A percentile compares a stretch with the other conserved stretches of the same genome.
Evolutionary conservation across 1,140 invertebrate species (phyloP).

Genomic region (Battus philenor): DNA sequence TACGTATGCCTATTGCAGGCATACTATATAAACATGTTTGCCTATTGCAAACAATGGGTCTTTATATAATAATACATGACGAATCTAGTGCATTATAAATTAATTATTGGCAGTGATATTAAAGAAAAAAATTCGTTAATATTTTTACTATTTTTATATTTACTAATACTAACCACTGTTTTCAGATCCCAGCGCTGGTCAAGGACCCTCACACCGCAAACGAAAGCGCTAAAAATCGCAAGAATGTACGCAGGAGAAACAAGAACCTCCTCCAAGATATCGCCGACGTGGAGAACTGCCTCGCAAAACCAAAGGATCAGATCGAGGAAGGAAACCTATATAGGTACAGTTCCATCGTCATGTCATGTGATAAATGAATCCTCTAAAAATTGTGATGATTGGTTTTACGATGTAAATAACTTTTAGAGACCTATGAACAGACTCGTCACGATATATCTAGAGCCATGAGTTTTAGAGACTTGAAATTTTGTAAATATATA

Average conservation of each 20-base stretch:
- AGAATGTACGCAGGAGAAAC: conserved; percentile 34
- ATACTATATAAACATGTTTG: too few species aligned
- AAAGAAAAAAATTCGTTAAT: background rate
- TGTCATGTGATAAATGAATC: too few species aligned
- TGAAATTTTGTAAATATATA: too few species aligned
- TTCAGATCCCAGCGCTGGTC: conserved; percentile 11
- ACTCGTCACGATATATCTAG: too few species aligned
- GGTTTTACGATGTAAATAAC: too few species aligned
- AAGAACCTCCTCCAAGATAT: conserved; percentile 44
- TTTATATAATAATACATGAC: too few species aligned
- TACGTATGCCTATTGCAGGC: too few species aligned
- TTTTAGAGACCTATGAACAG: too few species aligned
- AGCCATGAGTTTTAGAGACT: too few species aligned
- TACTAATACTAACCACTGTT: background rate
- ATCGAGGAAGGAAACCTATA: conserved; percentile 24
- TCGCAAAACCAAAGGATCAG: conserved; percentile 23
- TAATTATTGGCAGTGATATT: background rate
- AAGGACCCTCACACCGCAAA: conserved; percentile 14
- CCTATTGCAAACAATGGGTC: too few species aligned
- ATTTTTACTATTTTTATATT: background rate
- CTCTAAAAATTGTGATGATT: too few species aligned
- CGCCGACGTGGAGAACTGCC: conserved; percentile 26
- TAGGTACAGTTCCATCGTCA: background rate
- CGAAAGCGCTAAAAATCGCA: conserved; percentile 29
- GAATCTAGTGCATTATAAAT: too few species aligned